A percentile compares a stretch with the other conserved stretches of the same genome.
phyloP scores from a whole-genome alignment of 2,888 invertebrate species.

The Diaperis boleti region DNA sequence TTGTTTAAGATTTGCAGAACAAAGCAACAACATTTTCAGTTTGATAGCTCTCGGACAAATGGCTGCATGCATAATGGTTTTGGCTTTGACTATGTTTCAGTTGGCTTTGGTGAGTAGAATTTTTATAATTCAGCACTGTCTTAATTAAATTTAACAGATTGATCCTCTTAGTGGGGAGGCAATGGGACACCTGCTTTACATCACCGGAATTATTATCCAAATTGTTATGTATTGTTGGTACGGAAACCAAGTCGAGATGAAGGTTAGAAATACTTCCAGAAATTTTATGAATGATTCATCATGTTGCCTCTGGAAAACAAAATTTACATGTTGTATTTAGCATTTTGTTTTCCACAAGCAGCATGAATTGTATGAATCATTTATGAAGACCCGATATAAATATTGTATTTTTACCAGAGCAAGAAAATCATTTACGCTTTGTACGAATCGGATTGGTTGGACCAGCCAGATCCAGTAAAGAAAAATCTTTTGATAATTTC shows the following conservation, averaged over 20 bases:
- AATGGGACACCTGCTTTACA: not conserved
- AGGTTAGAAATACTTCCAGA: conserved; percentile 1
- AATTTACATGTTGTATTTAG: too few relatives aligned
- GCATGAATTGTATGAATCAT: too few relatives aligned
- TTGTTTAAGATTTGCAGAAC: conserved; percentile 17
- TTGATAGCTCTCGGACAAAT: conserved; percentile 15
- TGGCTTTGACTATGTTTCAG: conserved; percentile 28
- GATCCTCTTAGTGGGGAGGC: not conserved
- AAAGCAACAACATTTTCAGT: conserved; percentile 11
- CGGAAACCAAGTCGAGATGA: conserved; percentile 24
- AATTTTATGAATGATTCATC: too few relatives aligned
- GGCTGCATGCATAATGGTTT: not conserved
- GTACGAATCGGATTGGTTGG: too few relatives aligned
- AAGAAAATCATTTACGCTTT: too few relatives aligned
- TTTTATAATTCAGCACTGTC: not conserved
- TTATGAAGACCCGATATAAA: too few relatives aligned
- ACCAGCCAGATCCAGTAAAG: too few relatives aligned
- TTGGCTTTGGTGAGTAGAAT: conserved; percentile 27
- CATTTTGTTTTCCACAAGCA: too few relatives aligned
- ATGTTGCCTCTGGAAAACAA: too few relatives aligned
- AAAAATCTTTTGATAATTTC: too few relatives aligned
- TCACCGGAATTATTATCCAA: conserved; percentile 6
- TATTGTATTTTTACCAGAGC: too few relatives aligned
- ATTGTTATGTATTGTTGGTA: conserved; percentile 28
- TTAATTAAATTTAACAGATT: not conserved